A percentile compares a stretch with the other conserved stretches of the same genome.
phyloP scores from a whole-genome alignment of 2,888 invertebrate species.

The Tiliacea citrago region DNA sequence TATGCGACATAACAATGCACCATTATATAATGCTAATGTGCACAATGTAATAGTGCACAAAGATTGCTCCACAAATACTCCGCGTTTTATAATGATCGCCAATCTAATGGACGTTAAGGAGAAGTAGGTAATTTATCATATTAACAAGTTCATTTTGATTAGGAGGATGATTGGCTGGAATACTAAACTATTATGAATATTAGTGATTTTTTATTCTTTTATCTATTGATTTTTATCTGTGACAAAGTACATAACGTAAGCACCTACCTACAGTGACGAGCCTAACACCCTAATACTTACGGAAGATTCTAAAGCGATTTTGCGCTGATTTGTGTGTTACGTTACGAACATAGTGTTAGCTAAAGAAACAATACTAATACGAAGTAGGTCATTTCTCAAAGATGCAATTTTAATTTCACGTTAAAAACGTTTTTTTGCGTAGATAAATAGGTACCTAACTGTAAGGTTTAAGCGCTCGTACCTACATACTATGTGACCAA shows the following conservation, averaged over 20 bases:
- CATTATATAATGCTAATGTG: conserved; percentile 4
- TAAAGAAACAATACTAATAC: too few relatives aligned
- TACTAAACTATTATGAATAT: not conserved
- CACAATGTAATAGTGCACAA: conserved; percentile 41
- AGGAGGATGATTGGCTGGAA: not conserved
- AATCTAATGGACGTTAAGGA: conserved; percentile 48
- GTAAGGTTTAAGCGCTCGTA: too few relatives aligned
- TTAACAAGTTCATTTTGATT: not conserved
- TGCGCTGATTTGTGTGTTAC: too few relatives aligned
- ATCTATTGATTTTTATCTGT: not conserved
- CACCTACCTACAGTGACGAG: not conserved
- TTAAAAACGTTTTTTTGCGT: too few relatives aligned
- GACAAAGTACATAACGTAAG: too few relatives aligned
- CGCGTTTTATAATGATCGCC: conserved; percentile 29
- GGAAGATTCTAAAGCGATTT: too few relatives aligned
- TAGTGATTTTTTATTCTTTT: not conserved
- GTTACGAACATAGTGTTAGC: too few relatives aligned
- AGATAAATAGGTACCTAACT: too few relatives aligned
- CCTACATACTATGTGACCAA: too few relatives aligned
- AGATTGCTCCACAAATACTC: conserved; percentile 62
- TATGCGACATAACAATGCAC: conserved; percentile 19
- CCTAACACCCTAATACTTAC: too few relatives aligned
- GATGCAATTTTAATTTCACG: too few relatives aligned
- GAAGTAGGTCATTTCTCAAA: too few relatives aligned
- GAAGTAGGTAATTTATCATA: conserved; percentile 4